Conservation (phyloP, 1,140 invertebrate genomes). For the Mylabris phalerata region DNA sequence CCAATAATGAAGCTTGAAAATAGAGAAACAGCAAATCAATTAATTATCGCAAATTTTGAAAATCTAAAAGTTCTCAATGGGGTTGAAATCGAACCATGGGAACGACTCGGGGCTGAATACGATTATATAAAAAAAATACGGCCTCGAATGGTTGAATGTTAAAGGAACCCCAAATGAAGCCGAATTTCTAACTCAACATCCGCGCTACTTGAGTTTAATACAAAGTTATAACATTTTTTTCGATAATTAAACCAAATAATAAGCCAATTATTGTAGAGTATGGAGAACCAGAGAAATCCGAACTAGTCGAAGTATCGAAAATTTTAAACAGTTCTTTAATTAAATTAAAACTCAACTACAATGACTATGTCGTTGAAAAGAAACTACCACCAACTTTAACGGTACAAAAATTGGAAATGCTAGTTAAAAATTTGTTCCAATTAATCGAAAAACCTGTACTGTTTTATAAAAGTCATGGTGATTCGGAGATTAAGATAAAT, state of each 20-base stretch:
- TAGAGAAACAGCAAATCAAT: slow-evolving; percentile 63
- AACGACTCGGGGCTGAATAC: slow-evolving; percentile 77
- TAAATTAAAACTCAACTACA: slow-evolving; percentile 51
- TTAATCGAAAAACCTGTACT: slow-evolving; percentile 45
- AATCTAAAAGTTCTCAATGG: slow-evolving; percentile 62
- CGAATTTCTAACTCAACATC: slow-evolving; percentile 64
- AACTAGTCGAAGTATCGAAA: slow-evolving; percentile 53
- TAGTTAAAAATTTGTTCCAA: slow-evolving; percentile 64
- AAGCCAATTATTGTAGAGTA: slow-evolving; percentile 57
- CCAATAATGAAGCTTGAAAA: slow-evolving; percentile 61
- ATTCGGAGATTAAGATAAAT: slow-evolving; percentile 60
- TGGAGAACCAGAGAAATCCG: slow-evolving; percentile 68
- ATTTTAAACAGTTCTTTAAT: slow-evolving; percentile 65
- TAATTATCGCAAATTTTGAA: slow-evolving; percentile 67
- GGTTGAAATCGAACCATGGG: slow-evolving; percentile 54
- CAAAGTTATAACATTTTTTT: slow-evolving; percentile 39
- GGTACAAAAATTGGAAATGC: slow-evolving; percentile 71
- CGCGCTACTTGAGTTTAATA: slow-evolving; percentile 58
- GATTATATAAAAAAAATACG: slow-evolving; percentile 81
- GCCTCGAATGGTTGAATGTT: slow-evolving; percentile 60
- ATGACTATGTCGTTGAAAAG: slow-evolving; percentile 54
- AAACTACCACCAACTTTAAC: slow-evolving; percentile 71
- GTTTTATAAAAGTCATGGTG: slow-evolving; percentile 47
- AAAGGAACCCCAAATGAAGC: slow-evolving; percentile 39
- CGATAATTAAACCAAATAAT: slow-evolving; percentile 20